Evolutionary conservation across 2,888 invertebrate species (phyloP).

Genomic region (Papilio protenor): DNA sequence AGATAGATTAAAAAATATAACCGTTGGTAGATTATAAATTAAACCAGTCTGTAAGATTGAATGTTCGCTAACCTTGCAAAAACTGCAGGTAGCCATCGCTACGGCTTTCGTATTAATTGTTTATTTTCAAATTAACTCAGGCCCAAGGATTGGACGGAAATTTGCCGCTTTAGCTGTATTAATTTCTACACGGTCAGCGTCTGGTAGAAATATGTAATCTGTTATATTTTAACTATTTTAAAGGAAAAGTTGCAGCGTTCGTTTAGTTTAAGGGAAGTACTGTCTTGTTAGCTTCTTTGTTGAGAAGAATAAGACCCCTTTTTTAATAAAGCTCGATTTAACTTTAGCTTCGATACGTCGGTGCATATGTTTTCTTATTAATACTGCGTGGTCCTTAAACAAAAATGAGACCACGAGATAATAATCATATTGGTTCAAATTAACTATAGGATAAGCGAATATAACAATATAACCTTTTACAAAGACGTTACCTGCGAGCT

Average conservation of each 20-base stretch:
- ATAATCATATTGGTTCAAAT: background rate
- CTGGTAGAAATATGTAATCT: background rate
- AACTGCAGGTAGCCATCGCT: constrained; percentile 63
- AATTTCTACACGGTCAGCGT: constrained; percentile 15
- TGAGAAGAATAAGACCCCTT: no score
- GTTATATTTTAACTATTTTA: background rate
- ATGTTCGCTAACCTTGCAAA: constrained; percentile 66
- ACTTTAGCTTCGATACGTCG: no score
- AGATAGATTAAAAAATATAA: background rate
- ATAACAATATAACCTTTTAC: constrained; percentile 35
- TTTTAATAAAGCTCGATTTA: no score
- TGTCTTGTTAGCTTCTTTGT: background rate
- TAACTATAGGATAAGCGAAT: background rate
- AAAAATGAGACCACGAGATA: no score
- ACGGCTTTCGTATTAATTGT: constrained; percentile 24
- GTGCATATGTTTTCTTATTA: no score
- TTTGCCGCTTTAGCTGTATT: background rate
- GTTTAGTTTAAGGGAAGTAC: background rate
- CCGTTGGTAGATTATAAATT: constrained; percentile 50
- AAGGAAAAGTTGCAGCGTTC: background rate
- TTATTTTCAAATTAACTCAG: constrained; percentile 14
- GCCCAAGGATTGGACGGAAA: constrained; percentile 12
- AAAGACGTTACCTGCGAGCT: constrained; percentile 2
- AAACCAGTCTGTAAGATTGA: constrained; percentile 60
- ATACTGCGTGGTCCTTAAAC: no score